Base-by-base conservation (phyloP, 1,140 invertebrate genomes). In the Lepidotrigona ventralis region DNA sequence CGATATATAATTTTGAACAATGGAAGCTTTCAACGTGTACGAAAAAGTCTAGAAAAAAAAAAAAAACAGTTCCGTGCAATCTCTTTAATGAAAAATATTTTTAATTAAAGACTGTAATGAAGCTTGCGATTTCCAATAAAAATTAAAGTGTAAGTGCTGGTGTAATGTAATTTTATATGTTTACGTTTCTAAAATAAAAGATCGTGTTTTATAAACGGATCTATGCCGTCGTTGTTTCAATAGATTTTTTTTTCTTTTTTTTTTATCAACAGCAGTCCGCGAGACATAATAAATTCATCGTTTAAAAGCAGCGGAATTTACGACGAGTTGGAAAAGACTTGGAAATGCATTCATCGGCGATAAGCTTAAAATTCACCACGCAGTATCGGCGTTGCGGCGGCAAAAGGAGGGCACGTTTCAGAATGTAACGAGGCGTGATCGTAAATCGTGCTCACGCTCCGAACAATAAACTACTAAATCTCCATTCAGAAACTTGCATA, bases 391-490 rank as follows among this genome's bases (percentile, higher is more conserved):
- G 12, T 26, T 46, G n/a, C 17, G 29, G 33, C 15, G 8, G 19
- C 21, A 26, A 15, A 19, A 51, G 15, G 9, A n/a, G 11, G 5
- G 15, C 26, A 15, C 46, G 33, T 72, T 53, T 26, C n/a, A 26
- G 14, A 63, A 71, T 46, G 68, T 63, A 26, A 71, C 54, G 1
- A 60, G 68, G 15, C n/a, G 29, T 23, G 33, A 29, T 72, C n/a
- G 39, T 71, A 60, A 80, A 80, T 63, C 53, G 56, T 23, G 39
- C 63, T 72, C 56, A 29, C 15, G 5, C 26, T 33, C 21, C 21
- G 26, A 53, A 53, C 70, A 64, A 73, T 64, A n/a, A 64, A 54
- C 21, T 39, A 19, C 21, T 19, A 74, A 73, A 73, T 80, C 56
- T 46, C 8, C 15, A 58, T 80, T 33, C 56, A 33, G 56, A 33